A percentile compares a stretch with the other conserved stretches of the same genome.
phyloP scores from a whole-genome alignment of 2,113 vertebrate genomes.

The Vidua chalybeata region DNA sequence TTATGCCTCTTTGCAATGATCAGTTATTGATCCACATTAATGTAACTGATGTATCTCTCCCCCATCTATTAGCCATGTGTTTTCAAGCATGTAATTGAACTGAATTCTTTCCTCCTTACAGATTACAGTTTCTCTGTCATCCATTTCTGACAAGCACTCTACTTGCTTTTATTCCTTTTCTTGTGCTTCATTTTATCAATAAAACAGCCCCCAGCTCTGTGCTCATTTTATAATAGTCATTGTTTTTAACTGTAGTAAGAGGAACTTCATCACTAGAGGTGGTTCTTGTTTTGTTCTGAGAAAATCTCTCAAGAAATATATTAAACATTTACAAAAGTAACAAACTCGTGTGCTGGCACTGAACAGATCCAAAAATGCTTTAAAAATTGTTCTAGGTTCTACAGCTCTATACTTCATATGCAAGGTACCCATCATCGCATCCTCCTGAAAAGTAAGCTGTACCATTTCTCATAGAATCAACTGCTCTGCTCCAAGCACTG shows the following conservation, averaged over 20 bases:
- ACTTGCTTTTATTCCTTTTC: not conserved
- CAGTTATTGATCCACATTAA: conserved; percentile 24
- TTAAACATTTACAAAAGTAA: not conserved
- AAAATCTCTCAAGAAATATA: not conserved
- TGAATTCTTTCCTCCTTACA: not conserved
- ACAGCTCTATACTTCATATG: not conserved
- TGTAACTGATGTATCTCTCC: conserved; percentile 1
- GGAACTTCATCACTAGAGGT: not conserved
- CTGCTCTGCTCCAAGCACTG: not conserved
- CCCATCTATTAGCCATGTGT: conserved; percentile 13
- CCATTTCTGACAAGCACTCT: not conserved
- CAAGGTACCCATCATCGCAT: not conserved
- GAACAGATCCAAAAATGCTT: not conserved
- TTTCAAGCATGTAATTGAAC: conserved; percentile 41
- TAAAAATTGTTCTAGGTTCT: not conserved
- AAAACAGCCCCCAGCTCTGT: not conserved
- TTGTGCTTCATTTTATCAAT: not conserved
- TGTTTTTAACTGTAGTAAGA: not conserved
- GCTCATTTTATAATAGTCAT: not conserved
- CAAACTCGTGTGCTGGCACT: not conserved
- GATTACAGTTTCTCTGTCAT: not conserved
- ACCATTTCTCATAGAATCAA: not conserved
- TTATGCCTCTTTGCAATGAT: not conserved
- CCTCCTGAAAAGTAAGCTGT: not conserved
- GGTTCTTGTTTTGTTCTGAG: not conserved